Conservation (phyloP, 2,113 vertebrate genomes). For the Lepus americanus region DNA sequence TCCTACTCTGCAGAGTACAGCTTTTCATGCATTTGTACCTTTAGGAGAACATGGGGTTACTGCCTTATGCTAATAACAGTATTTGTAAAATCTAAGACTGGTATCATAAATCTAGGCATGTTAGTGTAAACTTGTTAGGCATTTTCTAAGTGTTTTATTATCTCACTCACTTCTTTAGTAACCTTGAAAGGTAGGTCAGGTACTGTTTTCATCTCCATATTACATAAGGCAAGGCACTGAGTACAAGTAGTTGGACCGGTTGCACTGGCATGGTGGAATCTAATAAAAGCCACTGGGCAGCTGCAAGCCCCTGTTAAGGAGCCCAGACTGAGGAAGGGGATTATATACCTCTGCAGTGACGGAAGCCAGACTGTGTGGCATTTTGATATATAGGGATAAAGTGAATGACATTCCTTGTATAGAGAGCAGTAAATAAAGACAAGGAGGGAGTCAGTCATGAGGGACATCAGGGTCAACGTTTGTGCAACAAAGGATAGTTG, state of each 20-base stretch:
- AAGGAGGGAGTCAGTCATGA: rapidly evolving
- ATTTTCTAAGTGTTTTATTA: not conserved
- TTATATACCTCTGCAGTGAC: not conserved
- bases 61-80: not conserved
- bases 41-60: not conserved
- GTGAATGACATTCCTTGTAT: not conserved
- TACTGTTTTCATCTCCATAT: not conserved
- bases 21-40: not conserved
- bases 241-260: rapidly evolving
- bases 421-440: not conserved
- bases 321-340: not conserved
- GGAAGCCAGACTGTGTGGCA: not conserved
- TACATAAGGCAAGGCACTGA: not conserved
- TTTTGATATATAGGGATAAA: not conserved
- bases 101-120: not conserved
- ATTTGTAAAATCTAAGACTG: not conserved
- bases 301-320: not conserved
- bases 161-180: not conserved
- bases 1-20: not conserved
- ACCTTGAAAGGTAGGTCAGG: not conserved
- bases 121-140: not conserved
- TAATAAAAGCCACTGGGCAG: not conserved
- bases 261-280: not conserved
- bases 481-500: not conserved
- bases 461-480: not conserved